Evolutionary conservation across 2,113 vertebrate species (phyloP), one percentile per base, ranked within the genome.

Genomic region (Prochilodus magdalenae): DNA sequence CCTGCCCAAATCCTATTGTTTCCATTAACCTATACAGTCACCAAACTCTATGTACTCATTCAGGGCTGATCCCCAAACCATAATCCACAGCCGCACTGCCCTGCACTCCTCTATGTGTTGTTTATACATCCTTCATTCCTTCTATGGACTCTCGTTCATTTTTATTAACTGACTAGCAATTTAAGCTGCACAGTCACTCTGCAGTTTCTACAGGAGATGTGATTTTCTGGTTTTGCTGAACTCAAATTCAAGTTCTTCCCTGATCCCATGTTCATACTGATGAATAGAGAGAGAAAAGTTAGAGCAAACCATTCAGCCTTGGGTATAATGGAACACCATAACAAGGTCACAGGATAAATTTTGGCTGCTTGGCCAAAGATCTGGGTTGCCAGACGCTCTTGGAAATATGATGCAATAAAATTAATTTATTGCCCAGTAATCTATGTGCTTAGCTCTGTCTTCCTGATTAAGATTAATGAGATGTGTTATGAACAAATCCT

Each of bases 391-490:
- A 90, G 77, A 85, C 24, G 24, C 26, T 29, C 55, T 33, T 47
- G 86, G 73, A 80, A 84, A 90, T 88, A 89, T 90, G 83, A 87
- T 80, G 22, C 77, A 72, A 84, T 77, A 85, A 81, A 87, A 85
- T 87, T 33, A 88, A 89, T 90, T 80, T 86, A 62, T 51, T 66
- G 27, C 73, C 87, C 70, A 82, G 89, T 89, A 89, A 88, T 88
- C 87, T 90, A 77, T 67, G 85, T 86, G 73, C 88, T 89, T 90
- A 90, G 91, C 87, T 12, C 83, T 27, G 69, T 84, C 85, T 83
- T 83, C 47, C 78, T 83, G 84, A 92, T 90, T 82, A 88, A 92
- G 90, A 94, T 94, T 89, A 93, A 93, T 93, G 92, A 85, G 80
- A 86, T 90, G 84, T 85, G 90, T 89, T 92, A 92, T 90, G 84